Conservation (phyloP, 2,113 vertebrate species). For the Cryptotis parvus region DNA sequence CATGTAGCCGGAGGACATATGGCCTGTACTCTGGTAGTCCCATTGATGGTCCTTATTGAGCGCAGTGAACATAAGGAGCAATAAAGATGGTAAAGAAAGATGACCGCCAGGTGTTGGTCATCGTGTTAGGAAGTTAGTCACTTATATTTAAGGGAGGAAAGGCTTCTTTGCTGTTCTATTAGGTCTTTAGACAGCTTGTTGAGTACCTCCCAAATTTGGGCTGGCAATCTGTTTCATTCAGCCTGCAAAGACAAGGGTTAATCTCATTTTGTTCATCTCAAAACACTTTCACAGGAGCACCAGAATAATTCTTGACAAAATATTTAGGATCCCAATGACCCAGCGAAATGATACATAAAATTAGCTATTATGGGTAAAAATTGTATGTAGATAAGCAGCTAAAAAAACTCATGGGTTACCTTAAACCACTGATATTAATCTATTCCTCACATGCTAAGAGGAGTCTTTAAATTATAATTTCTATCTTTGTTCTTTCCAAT, state of each 20-base stretch:
- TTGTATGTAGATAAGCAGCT: background rate
- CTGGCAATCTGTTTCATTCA: background rate
- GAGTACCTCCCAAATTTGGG: background rate
- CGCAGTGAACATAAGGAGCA: too few species aligned
- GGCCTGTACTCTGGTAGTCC: too few species aligned
- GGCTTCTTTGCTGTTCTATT: background rate
- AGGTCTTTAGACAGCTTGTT: background rate
- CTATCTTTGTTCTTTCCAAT: background rate
- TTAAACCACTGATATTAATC: background rate
- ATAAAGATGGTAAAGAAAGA: too few species aligned
- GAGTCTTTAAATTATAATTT: background rate
- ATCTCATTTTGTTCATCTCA: background rate
- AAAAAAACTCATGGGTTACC: background rate
- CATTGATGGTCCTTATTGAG: too few species aligned
- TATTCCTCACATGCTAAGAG: background rate
- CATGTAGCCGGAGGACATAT: too few species aligned
- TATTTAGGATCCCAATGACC: background rate
- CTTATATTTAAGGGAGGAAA: too few species aligned
- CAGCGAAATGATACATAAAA: background rate
- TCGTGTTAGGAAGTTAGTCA: background rate
- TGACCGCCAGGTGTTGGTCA: too few species aligned
- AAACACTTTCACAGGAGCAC: background rate
- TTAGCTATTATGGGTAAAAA: background rate
- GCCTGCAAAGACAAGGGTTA: background rate
- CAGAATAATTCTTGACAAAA: background rate